These are phyloP conservation scores for Spodoptera exigua DNA, from an alignment of 2,888 invertebrate species.

Conservation along the genomic window DNA sequence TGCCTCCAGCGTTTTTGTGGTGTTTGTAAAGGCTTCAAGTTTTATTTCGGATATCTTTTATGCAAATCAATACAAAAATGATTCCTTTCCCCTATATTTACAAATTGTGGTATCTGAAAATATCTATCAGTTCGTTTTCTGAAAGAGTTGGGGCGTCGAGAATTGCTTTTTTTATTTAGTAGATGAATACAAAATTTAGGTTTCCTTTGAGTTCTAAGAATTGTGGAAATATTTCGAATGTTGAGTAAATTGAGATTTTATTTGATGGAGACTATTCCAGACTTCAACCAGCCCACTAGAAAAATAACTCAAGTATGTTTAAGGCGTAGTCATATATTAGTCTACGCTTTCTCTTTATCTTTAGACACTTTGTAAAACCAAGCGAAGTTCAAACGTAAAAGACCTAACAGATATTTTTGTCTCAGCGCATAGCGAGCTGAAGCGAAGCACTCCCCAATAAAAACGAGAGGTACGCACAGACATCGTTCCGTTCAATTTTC, in stretches of 20 bases:
- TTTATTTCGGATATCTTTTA: slow-evolving; percentile 43
- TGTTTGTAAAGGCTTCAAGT: slow-evolving; percentile 52
- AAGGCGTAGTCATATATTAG: too few species aligned
- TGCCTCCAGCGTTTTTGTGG: slow-evolving; percentile 43
- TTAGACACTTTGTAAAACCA: neutral
- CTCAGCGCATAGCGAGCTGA: slow-evolving; percentile 10
- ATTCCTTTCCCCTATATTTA: slow-evolving; percentile 27
- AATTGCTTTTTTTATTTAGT: slow-evolving; percentile 8
- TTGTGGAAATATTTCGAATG: too few species aligned
- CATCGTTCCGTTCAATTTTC: slow-evolving; percentile 56
- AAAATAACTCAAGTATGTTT: too few species aligned
- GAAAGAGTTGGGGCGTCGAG: slow-evolving; percentile 10
- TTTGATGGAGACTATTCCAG: too few species aligned
- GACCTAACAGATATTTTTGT: neutral
- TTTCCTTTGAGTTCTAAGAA: too few species aligned
- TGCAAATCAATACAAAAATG: slow-evolving; percentile 41
- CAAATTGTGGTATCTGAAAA: slow-evolving; percentile 20
- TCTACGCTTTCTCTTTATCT: too few species aligned
- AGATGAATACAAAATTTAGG: too few species aligned
- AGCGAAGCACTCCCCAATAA: slow-evolving; percentile 20
- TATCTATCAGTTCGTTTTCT: slow-evolving; percentile 17
- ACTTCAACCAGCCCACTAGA: too few species aligned
- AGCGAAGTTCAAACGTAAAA: slow-evolving; percentile 2
- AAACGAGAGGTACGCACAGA: slow-evolving; percentile 41
- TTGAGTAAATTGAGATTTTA: too few species aligned